Percentiles rank a stretch among this genome's conserved stretches.
These are phyloP conservation scores for Drosophila pectinifera DNA, from an alignment of 1,140 invertebrate genomes.

Conservation along the genomic window DNA sequence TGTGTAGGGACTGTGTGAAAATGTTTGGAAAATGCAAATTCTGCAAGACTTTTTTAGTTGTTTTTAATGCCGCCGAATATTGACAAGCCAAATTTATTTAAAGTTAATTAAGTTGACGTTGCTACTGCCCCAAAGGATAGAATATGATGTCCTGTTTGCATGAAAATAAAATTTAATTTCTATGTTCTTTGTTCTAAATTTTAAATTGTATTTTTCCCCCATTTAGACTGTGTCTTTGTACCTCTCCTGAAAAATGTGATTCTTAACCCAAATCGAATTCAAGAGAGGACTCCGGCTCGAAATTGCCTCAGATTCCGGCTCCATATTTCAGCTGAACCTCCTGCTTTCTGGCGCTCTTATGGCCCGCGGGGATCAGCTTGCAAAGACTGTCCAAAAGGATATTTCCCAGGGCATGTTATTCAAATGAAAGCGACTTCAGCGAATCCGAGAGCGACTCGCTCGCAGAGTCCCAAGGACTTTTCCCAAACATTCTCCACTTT, in stretches of 20 bases:
- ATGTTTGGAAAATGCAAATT: not conserved
- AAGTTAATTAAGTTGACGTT: not conserved
- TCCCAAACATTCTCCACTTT: constrained; percentile 63
- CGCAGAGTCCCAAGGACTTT: constrained; percentile 62
- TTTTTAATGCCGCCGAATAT: not conserved
- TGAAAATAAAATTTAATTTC: too few relatives aligned
- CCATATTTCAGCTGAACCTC: constrained; percentile 24
- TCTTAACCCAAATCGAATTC: constrained; percentile 30
- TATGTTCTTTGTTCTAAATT: not conserved
- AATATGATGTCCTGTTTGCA: not conserved
- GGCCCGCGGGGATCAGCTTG: constrained; percentile 29
- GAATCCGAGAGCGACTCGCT: constrained; percentile 44
- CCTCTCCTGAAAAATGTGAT: not conserved
- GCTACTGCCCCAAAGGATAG: not conserved
- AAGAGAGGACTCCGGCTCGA: not conserved
- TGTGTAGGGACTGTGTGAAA: not conserved
- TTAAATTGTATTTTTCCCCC: not conserved
- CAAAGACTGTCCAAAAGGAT: constrained; percentile 49
- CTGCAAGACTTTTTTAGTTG: not conserved
- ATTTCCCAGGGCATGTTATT: constrained; percentile 71
- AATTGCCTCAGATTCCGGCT: constrained; percentile 16
- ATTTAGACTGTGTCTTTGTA: not conserved
- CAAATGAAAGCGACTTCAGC: constrained; percentile 74
- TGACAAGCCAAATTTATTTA: not conserved
- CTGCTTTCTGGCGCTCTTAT: not conserved